Evolutionary conservation across 2,888 invertebrate species (phyloP).

Genomic region (Melinaea menophilus): DNA sequence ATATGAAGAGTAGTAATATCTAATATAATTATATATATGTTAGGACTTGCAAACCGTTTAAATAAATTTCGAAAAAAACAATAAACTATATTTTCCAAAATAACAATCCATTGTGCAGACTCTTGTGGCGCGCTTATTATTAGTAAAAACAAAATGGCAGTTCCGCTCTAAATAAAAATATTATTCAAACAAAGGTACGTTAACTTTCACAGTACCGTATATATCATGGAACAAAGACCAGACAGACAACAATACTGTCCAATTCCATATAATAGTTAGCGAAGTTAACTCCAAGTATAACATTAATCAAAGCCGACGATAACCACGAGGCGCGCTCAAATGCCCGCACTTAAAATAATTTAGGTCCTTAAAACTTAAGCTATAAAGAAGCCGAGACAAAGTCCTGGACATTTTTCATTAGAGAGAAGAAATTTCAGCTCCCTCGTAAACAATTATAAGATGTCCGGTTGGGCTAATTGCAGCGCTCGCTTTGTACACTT

Average conservation of each 20-base stretch:
- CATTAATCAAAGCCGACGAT: conserved; percentile 67
- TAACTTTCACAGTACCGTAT: no score
- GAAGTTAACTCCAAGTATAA: conserved; percentile 26
- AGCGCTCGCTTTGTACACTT: conserved; percentile 30
- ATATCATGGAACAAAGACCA: background rate
- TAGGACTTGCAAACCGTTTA: no score
- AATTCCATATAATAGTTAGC: conserved; percentile 24
- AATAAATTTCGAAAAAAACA: no score
- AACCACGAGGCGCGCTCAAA: conserved; percentile 65
- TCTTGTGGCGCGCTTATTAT: no score
- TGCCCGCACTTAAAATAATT: conserved; percentile 71
- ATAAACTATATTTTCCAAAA: no score
- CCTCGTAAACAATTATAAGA: conserved; percentile 67
- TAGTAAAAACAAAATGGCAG: no score
- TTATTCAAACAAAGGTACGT: no score
- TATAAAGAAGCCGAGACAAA: conserved; percentile 68
- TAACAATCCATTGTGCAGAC: no score
- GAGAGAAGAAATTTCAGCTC: conserved; percentile 47
- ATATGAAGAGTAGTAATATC: no score
- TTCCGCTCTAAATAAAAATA: no score
- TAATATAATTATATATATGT: no score
- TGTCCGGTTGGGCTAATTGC: conserved; percentile 57
- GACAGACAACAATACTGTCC: conserved; percentile 3
- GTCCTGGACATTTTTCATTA: conserved; percentile 72
- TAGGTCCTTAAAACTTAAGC: conserved; percentile 63